Evolutionary conservation across 64 coral and sea anemone genomes (phyloP).

Genomic region (Hydrozoanthus tunicans): DNA sequence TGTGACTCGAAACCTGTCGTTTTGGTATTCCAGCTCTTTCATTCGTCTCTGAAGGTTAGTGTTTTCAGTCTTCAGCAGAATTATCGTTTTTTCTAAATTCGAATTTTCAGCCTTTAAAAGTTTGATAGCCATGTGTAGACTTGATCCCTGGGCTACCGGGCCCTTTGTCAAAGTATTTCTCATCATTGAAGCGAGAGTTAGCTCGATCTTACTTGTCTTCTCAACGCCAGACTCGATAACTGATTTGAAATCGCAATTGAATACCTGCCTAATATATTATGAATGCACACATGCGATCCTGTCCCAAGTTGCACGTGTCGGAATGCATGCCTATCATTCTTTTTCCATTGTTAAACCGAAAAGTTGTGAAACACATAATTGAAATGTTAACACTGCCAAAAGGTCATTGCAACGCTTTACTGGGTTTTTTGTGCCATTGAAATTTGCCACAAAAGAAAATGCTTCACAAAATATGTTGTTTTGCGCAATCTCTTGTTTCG

Average conservation of each 20-base stretch:
- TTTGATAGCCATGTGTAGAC: slow-evolving; percentile 94
- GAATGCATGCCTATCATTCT: slow-evolving; percentile 40
- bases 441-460: too few relatives aligned
- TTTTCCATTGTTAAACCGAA: neutral
- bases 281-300: slow-evolving; percentile 20
- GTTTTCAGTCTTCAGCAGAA: slow-evolving; percentile 88
- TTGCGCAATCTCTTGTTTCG: too few relatives aligned
- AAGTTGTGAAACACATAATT: neutral
- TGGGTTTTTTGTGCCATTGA: too few relatives aligned
- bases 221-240: slow-evolving; percentile 28
- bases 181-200: slow-evolving; percentile 50
- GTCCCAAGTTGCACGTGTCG: slow-evolving; percentile 1
- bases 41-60: slow-evolving; percentile 82
- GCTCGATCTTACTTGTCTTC: slow-evolving; percentile 1
- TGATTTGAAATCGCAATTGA: neutral
- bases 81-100: slow-evolving; percentile 94
- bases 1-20: slow-evolving; percentile 90
- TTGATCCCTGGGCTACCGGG: slow-evolving; percentile 85
- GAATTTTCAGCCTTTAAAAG: slow-evolving; percentile 93
- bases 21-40: slow-evolving; percentile 93
- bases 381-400: too few relatives aligned
- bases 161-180: slow-evolving; percentile 64
- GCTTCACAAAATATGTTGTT: too few relatives aligned
- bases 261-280: slow-evolving; percentile 11
- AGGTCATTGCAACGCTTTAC: too few relatives aligned